Evolutionary conservation across 2,888 invertebrate species (phyloP), one percentile per base, ranked within the genome.

Genomic region (Scaptomyza polygonia): DNA sequence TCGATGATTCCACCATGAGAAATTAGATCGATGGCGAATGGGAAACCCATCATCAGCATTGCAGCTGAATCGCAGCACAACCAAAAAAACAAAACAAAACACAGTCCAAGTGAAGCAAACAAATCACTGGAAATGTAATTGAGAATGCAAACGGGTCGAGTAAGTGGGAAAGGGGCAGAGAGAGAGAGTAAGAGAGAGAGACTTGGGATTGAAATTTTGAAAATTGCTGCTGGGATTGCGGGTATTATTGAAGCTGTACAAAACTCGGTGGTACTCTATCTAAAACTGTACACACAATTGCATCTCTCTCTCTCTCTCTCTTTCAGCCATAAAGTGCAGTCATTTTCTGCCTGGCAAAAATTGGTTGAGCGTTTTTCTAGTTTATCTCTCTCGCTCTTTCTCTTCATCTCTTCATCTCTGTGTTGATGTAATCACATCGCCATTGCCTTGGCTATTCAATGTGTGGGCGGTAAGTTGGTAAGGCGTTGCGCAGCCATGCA

Each of bases 171-270:
- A n/a, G 14, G 14, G 34, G 14, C n/a, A 5, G 6, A 14, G 36
- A 36, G 32, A 11, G 8, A 3, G 14, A 14, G 8, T 39, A 12
- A 36, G 44, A n/a, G 40, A 39, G 8, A 34, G 69, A 59, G 76
- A 68, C 53, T 27, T 76, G 88, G 86, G 86, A 88, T 75, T 81
- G 85, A 81, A 82, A 85, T 88, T 86, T 85, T 82, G 64, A 87
- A 84, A 84, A 86, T 86, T 88, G 86, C 88, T 85, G 83, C 77
- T 82, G 88, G 86, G 88, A 87, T 88, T 84, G 86, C 87, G 82
- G 80, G 86, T 72, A 83, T 79, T 88, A 79, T 75, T 74, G 71
- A 16, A 77, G 72, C 57, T 76, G 51, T 8, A 36, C 30, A 47
- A 47, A 71, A 65, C 71, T 61, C 36, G 8, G 48, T 56, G 14